Conservation (phyloP, 2,113 vertebrate genomes). For the Cisticola juncidis region DNA sequence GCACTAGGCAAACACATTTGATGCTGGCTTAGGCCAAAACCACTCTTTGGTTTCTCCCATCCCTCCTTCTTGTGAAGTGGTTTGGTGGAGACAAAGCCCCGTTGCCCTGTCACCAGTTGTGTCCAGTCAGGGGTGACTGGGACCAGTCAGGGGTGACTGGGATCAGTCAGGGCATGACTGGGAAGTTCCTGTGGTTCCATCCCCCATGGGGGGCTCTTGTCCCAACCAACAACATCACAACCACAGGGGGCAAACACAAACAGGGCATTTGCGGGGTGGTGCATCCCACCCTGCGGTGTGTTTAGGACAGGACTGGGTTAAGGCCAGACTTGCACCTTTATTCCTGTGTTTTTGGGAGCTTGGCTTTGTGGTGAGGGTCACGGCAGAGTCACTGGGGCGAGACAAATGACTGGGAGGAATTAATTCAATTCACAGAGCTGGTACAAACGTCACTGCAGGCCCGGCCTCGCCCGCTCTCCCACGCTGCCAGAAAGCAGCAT, state of each 20-base stretch:
- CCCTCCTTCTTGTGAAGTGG: neutral
- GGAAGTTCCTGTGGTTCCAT: neutral
- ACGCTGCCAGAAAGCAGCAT: neutral
- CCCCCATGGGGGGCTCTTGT: neutral
- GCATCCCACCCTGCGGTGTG: neutral
- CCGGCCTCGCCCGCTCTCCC: neutral
- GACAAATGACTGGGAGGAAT: neutral
- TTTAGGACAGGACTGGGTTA: neutral
- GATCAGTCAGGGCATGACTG: neutral
- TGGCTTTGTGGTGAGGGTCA: neutral
- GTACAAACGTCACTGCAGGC: neutral
- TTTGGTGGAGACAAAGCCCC: neutral
- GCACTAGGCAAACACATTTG: neutral
- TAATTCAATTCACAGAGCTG: neutral
- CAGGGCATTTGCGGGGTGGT: neutral
- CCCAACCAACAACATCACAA: neutral
- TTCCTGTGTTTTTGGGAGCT: neutral
- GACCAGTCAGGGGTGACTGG: neutral
- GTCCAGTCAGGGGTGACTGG: neutral
- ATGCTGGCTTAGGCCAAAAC: neutral
- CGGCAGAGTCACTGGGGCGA: neutral
- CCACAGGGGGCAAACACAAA: neutral
- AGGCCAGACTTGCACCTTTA: neutral
- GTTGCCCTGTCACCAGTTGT: rapidly evolving
- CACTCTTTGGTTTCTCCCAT: neutral